These are phyloP conservation scores for Actinia tenebrosa DNA, from an alignment of 64 coral and sea anemone species.

Conservation along the genomic window DNA sequence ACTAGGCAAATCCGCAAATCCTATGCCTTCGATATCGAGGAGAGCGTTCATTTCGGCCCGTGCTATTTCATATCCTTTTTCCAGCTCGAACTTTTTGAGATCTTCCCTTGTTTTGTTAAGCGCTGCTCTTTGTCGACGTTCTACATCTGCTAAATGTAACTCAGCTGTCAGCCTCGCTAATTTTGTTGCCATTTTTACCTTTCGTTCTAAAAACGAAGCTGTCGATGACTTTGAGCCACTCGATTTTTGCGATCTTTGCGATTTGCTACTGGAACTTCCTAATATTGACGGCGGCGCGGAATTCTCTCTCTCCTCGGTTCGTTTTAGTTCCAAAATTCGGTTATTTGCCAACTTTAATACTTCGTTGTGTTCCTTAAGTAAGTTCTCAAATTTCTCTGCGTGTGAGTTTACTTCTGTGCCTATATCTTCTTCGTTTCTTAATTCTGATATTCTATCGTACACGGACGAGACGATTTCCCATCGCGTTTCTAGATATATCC, in stretches of 20 bases:
- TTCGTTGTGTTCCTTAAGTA: background rate
- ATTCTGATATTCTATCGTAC: background rate
- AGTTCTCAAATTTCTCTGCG: too few species aligned
- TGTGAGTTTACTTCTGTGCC: too few species aligned
- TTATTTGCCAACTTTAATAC: background rate
- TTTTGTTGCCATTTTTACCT: background rate
- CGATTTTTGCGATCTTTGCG: background rate
- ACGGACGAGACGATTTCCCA: background rate
- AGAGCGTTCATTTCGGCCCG: background rate
- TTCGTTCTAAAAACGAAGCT: too few species aligned
- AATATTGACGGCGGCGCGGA: background rate
- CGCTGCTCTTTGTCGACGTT: background rate
- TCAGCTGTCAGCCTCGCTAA: background rate
- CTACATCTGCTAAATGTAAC: background rate
- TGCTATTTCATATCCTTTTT: background rate
- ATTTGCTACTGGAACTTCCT: background rate
- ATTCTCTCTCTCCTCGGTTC: background rate
- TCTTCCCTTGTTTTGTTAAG: background rate
- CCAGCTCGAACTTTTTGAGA: background rate
- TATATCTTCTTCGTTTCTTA: too few species aligned
- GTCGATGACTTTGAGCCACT: background rate
- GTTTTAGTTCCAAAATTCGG: background rate
- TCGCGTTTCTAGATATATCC: background rate
- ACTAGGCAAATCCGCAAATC: too few species aligned
- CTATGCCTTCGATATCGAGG: too few species aligned